Evolutionary conservation across 1,140 invertebrate species (phyloP).

Genomic region (Aphelenchoides fujianensis): DNA sequence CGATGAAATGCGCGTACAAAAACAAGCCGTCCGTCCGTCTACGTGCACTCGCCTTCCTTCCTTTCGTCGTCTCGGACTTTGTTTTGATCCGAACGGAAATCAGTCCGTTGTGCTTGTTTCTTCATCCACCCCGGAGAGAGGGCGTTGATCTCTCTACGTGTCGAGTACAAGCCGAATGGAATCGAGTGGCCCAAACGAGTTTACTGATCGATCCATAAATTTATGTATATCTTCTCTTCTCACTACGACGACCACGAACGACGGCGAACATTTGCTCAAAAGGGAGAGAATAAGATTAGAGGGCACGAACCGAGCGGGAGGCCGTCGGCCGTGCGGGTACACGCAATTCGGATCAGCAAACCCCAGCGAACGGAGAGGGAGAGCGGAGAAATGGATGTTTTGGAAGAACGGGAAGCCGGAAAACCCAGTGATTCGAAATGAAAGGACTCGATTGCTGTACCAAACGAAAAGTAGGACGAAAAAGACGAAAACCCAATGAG

Average conservation of each 20-base stretch:
- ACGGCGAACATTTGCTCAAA: neutral
- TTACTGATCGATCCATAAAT: no score
- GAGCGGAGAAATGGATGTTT: neutral
- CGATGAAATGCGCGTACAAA: no score
- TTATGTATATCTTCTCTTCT: neutral
- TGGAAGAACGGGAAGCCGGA: neutral
- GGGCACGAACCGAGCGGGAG: neutral
- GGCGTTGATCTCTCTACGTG: no score
- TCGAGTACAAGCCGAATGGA: neutral
- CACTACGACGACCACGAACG: no score
- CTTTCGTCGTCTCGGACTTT: no score
- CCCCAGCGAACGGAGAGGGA: neutral
- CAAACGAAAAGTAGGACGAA: no score
- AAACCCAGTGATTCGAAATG: neutral
- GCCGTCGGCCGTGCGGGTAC: neutral
- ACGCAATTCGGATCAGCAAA: neutral
- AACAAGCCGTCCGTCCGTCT: no score
- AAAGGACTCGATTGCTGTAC: neutral
- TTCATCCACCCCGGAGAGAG: no score
- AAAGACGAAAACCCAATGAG: neutral
- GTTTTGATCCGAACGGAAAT: no score
- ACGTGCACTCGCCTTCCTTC: no score
- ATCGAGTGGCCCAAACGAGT: no score
- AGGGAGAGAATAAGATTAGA: neutral
- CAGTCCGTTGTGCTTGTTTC: no score